Conservation (phyloP, 2,888 invertebrate genomes). For the Tyria jacobaeae region DNA sequence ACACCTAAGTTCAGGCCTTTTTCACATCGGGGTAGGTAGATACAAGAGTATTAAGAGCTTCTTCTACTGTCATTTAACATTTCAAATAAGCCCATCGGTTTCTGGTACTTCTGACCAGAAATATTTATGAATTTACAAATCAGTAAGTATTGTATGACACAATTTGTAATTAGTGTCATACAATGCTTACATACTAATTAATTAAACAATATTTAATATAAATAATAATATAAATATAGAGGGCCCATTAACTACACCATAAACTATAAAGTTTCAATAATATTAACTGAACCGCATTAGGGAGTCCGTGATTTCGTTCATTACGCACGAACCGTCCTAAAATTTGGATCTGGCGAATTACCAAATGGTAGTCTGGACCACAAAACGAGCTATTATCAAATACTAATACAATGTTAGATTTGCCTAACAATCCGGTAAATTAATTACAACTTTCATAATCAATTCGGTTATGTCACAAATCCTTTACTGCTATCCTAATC, state of each 20-base stretch:
- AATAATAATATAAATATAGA: neutral
- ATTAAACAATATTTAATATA: neutral
- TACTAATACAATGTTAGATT: constrained; percentile 23
- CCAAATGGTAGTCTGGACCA: constrained; percentile 31
- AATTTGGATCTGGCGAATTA: constrained; percentile 30
- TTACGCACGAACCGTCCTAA: constrained; percentile 40
- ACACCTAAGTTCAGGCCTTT: too few species aligned
- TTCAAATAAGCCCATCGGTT: too few species aligned
- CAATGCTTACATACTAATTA: neutral
- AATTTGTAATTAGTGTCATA: too few species aligned
- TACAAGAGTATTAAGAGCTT: too few species aligned
- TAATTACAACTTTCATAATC: constrained; percentile 12
- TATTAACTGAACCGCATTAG: constrained; percentile 23
- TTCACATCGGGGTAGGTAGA: too few species aligned
- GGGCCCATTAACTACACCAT: neutral
- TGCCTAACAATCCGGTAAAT: constrained; percentile 21
- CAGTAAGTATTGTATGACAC: too few species aligned
- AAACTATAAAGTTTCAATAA: neutral
- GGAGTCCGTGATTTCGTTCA: constrained; percentile 33
- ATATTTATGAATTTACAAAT: too few species aligned
- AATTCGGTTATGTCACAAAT: neutral
- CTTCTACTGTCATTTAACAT: too few species aligned
- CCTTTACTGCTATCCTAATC: neutral
- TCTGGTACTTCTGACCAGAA: too few species aligned
- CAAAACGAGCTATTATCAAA: constrained; percentile 25